Base-by-base conservation (phyloP, 2,113 vertebrate genomes). In the Excalfactoria chinensis region DNA sequence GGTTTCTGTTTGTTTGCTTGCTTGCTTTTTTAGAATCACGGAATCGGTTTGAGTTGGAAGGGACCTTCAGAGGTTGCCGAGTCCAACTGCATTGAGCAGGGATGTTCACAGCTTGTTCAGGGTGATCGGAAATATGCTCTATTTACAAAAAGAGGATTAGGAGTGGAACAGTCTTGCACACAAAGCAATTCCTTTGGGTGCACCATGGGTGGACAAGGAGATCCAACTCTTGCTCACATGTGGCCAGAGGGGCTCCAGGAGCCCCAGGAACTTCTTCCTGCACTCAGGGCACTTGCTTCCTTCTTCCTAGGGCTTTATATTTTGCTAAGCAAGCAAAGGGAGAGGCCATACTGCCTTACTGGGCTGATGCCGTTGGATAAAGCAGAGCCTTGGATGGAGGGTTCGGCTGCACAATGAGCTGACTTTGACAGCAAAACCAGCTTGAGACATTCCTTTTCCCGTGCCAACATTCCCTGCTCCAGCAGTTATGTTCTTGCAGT, bases 141-240 rank as follows among this genome's bases (percentile, higher is more conserved):
- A 0, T 40, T 22, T 40, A 67, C 43, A 53, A 21, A 1, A 6
- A 5, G 26, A 35, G 56, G 44, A 3, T 48, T 25, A 5, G 66
- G 21, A 26, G 2, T 1, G 5, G 10, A 51, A 13, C 1, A 0
- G 7, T 0, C 9, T 13, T 11, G 1, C 43, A 5, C 37, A 9
- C 1, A 0, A 20, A 40, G 55, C n/a, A 0, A 26, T 2, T 66
- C 67, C 62, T 14, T 0, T 14, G 13, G 56, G 1, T 26, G 26
- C 3, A 0, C 6, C 0, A 0, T 22, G 72, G 49, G 4, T 2
- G 2, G 4, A 0, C 1, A 2, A 2, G 56, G 49, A 15, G n/a
- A 78, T 26, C 23, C 44, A 48, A 44, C 71, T 22, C 25, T 63
- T 73, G 70, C 37, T 71, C 81, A 19, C 2, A 0, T 13, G 32